Percentiles rank a stretch among this genome's conserved stretches.
Evolutionary conservation across 2,113 vertebrate species (phyloP).

Genomic region (Neopipo cinnamomea): DNA sequence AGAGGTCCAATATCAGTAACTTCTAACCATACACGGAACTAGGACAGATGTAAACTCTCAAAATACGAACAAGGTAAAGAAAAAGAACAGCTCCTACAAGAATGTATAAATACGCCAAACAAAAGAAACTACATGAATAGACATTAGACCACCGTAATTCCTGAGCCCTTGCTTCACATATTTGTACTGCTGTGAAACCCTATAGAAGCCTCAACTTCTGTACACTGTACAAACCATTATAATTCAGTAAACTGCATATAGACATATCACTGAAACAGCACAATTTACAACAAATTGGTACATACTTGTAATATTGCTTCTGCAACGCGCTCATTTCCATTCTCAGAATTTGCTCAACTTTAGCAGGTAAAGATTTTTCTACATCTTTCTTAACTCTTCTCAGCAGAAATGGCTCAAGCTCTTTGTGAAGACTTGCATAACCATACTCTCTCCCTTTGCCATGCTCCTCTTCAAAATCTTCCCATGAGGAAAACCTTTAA

Average conservation of each 20-base stretch:
- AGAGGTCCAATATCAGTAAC: not conserved
- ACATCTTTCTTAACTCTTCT: constrained; percentile 98
- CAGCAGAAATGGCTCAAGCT: constrained; percentile 94
- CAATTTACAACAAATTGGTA: not conserved
- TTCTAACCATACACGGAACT: not conserved
- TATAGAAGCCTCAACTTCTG: not conserved
- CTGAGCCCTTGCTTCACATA: not conserved
- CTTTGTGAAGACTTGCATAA: constrained; percentile 96
- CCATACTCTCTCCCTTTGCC: constrained; percentile 95
- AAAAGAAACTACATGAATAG: not conserved
- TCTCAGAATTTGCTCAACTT: constrained; percentile 96
- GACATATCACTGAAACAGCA: not conserved
- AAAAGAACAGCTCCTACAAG: not conserved
- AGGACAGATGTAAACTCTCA: not conserved
- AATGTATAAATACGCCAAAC: not conserved
- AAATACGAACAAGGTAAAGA: not conserved
- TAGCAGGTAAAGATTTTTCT: constrained; percentile 97
- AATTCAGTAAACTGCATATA: not conserved
- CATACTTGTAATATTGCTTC: constrained; percentile 99
- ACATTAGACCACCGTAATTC: not conserved
- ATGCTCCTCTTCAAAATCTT: constrained; percentile 96
- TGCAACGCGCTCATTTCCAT: constrained; percentile 99
- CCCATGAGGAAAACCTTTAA: constrained; percentile 95
- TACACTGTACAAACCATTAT: not conserved
- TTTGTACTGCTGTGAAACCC: not conserved